A percentile compares a stretch with the other conserved stretches of the same genome.
phyloP scores from a whole-genome alignment of 2,888 invertebrate genomes.

The Biston stratarius region DNA sequence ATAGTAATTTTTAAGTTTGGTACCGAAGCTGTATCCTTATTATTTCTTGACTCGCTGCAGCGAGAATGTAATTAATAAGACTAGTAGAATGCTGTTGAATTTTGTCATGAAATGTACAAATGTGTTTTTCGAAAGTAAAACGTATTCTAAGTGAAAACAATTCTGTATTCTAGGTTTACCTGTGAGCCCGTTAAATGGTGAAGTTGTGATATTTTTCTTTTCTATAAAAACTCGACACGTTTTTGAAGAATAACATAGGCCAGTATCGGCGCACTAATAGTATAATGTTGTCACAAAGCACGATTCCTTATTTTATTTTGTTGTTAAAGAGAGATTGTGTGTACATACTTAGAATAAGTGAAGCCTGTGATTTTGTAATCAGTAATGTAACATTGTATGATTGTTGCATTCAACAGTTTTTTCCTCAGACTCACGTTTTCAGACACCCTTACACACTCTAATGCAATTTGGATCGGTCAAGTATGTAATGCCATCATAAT shows the following conservation, averaged over 20 bases:
- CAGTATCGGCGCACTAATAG: slow-evolving; percentile 65
- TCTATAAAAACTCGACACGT: slow-evolving; percentile 51
- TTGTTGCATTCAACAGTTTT: slow-evolving; percentile 66
- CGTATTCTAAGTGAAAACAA: slow-evolving; percentile 81
- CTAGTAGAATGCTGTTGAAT: slow-evolving; percentile 85
- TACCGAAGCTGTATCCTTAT: slow-evolving; percentile 77
- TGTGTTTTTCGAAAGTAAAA: slow-evolving; percentile 84
- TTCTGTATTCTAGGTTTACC: slow-evolving; percentile 83
- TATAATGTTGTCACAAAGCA: slow-evolving; percentile 78
- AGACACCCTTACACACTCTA: slow-evolving; percentile 39
- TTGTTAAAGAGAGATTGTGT: slow-evolving; percentile 81
- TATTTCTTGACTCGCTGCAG: slow-evolving; percentile 66
- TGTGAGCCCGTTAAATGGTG: slow-evolving; percentile 75
- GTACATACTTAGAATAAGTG: slow-evolving; percentile 84
- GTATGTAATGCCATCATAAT: slow-evolving; percentile 19
- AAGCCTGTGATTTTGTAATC: slow-evolving; percentile 79
- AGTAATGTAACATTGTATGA: slow-evolving; percentile 69
- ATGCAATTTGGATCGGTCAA: slow-evolving; percentile 35
- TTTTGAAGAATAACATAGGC: slow-evolving; percentile 52
- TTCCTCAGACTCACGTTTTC: slow-evolving; percentile 49
- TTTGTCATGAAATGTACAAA: slow-evolving; percentile 86
- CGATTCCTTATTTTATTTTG: slow-evolving; percentile 73
- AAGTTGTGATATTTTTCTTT: slow-evolving; percentile 85
- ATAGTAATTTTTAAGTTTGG: slow-evolving; percentile 76
- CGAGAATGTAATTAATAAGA: slow-evolving; percentile 80